These are phyloP conservation scores for Allophyes oxyacanthae DNA, from an alignment of 2,888 invertebrate genomes.

Conservation along the genomic window DNA sequence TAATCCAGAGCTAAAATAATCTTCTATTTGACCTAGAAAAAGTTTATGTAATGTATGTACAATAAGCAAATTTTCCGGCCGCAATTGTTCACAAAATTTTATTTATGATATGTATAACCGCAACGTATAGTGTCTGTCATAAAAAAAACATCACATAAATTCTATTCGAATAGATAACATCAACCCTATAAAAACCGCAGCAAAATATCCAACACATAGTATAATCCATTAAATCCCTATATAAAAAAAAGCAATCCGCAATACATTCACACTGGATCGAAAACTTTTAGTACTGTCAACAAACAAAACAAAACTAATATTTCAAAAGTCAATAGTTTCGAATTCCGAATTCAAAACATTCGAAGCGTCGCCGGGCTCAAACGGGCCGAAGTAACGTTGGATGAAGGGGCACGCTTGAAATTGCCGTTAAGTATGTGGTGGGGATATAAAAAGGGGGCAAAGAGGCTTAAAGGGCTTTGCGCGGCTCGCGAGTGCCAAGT, in stretches of 20 bases:
- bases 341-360: conserved; percentile 52
- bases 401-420: conserved; percentile 75
- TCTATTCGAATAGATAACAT: too few relatives aligned
- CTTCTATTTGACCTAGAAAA: too few relatives aligned
- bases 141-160: too few relatives aligned
- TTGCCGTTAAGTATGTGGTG: conserved; percentile 85
- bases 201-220: conserved; percentile 10
- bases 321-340: conserved; percentile 58
- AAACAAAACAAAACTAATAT: conserved; percentile 59
- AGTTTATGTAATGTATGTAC: too few relatives aligned
- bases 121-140: too few relatives aligned
- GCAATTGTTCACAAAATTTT: too few relatives aligned
- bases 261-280: conserved; percentile 40
- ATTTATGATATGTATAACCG: too few relatives aligned
- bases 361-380: conserved; percentile 52
- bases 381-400: conserved; percentile 66
- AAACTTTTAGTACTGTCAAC: conserved; percentile 45
- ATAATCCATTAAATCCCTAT: conserved; percentile 21
- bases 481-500: conserved; percentile 76
- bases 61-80: too few relatives aligned
- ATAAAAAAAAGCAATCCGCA: conserved; percentile 32
- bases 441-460: conserved; percentile 80
- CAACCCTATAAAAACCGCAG: background rate
- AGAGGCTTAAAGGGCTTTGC: conserved; percentile 83
- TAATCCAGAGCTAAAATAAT: too few relatives aligned